phyloP scores from a whole-genome alignment of 2,797 vertebrate species.

The Enteromius thamalakanensis region DNA sequence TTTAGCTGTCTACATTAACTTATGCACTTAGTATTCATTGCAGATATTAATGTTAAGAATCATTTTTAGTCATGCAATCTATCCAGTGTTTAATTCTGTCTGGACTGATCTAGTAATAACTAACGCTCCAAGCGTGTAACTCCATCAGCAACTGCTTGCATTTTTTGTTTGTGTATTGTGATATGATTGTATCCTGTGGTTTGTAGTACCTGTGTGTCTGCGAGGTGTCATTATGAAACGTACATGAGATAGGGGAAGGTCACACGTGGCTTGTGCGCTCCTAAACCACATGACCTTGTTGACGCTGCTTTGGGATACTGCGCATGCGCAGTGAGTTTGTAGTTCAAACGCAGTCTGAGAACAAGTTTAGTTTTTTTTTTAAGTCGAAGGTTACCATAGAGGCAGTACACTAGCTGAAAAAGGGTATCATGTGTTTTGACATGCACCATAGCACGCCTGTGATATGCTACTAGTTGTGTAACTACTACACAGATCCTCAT shows the following conservation, averaged over 20 bases:
- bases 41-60: neutral
- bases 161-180: neutral
- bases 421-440: neutral
- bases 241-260: conserved; percentile 33
- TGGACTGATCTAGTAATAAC: neutral
- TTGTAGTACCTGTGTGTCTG: neutral
- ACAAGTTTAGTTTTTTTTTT: neutral
- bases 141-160: neutral
- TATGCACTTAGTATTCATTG: neutral
- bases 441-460: neutral
- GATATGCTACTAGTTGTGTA: neutral
- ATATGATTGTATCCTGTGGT: neutral
- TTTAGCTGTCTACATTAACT: neutral
- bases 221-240: conserved; percentile 39
- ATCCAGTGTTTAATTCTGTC: neutral
- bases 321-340: conserved; percentile 1
- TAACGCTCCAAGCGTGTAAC: neutral
- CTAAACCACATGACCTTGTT: conserved; percentile 35
- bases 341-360: neutral
- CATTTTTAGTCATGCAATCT: neutral
- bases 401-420: neutral
- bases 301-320: neutral
- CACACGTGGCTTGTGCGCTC: conserved; percentile 28
- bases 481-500: neutral
- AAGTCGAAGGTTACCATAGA: neutral